These are phyloP conservation scores for Phoxinus dragarum DNA, from an alignment of 2,797 vertebrate species.

Conservation along the genomic window DNA sequence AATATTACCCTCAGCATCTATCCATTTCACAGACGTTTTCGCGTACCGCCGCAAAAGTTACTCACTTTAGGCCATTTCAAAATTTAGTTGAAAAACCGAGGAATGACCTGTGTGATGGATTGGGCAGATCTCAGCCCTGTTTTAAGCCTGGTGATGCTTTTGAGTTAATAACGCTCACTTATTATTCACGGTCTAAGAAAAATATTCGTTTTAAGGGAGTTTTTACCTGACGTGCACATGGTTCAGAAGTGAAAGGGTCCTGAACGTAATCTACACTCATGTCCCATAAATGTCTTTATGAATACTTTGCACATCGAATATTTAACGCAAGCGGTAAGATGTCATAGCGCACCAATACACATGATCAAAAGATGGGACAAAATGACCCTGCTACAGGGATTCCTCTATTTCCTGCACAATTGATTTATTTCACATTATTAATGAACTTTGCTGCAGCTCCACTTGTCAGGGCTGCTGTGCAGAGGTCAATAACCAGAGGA, in stretches of 20 bases:
- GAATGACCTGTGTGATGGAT: slow-evolving; percentile 37
- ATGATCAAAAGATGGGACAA: slow-evolving; percentile 46
- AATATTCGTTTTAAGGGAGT: background rate
- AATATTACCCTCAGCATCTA: slow-evolving; percentile 61
- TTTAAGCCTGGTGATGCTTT: slow-evolving; percentile 18
- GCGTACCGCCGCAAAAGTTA: slow-evolving; percentile 32
- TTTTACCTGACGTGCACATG: slow-evolving; percentile 21
- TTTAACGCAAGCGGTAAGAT: slow-evolving; percentile 24
- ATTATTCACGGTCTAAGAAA: slow-evolving; percentile 35
- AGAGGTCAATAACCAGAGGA: slow-evolving; percentile 94
- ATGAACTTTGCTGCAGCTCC: slow-evolving; percentile 96
- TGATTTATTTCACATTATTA: slow-evolving; percentile 99
- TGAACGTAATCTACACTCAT: background rate
- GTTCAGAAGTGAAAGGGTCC: slow-evolving; percentile 23
- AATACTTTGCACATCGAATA: slow-evolving; percentile 5
- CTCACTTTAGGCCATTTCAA: slow-evolving; percentile 39
- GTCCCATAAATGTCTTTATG: slow-evolving; percentile 28
- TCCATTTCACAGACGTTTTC: slow-evolving; percentile 54
- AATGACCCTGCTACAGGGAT: slow-evolving; percentile 71
- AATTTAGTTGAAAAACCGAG: slow-evolving; percentile 20
- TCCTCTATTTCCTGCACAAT: slow-evolving; percentile 86
- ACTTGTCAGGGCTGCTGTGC: slow-evolving; percentile 90
- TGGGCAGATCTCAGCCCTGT: background rate
- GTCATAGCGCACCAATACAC: slow-evolving; percentile 45
- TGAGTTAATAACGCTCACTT: slow-evolving; percentile 40